A percentile compares a stretch with the other conserved stretches of the same genome.
Conservation (phyloP, 2,888 invertebrate genomes). For the Pheosia tremula region DNA sequence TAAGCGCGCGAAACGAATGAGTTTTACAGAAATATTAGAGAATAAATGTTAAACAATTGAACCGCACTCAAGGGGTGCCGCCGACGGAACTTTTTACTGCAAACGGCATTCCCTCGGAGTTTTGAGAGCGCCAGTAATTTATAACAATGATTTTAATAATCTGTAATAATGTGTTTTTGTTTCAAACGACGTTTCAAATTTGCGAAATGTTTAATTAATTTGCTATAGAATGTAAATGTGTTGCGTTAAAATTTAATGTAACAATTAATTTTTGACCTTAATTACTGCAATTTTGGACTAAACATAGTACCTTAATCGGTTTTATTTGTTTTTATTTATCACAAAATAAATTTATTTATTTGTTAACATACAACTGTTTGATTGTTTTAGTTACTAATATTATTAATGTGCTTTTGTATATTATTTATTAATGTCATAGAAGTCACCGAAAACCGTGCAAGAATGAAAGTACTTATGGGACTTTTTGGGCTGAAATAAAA, state of each 20-base stretch:
- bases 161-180: slow-evolving; percentile 16
- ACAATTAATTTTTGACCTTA: too few species aligned
- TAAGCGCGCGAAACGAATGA: not conserved
- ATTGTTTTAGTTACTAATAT: too few species aligned
- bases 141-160: slow-evolving; percentile 8
- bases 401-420: too few species aligned
- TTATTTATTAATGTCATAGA: too few species aligned
- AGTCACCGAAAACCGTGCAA: slow-evolving; percentile 47
- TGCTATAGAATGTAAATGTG: not conserved
- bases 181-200: not conserved
- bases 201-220: not conserved
- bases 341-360: too few species aligned
- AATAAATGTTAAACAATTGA: slow-evolving; percentile 26
- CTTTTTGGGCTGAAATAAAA: slow-evolving; percentile 50
- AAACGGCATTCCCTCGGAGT: slow-evolving; percentile 1
- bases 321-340: too few species aligned
- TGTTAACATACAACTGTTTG: too few species aligned
- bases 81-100: slow-evolving; percentile 19
- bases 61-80: slow-evolving; percentile 33
- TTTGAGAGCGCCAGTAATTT: slow-evolving; percentile 4
- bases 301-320: too few species aligned
- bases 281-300: too few species aligned
- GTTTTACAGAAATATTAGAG: slow-evolving; percentile 4
- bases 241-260: too few species aligned
- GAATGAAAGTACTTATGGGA: slow-evolving; percentile 22